These are phyloP conservation scores for Meliscaeva auricollis DNA, from an alignment of 2,888 invertebrate species.

Conservation along the genomic window DNA sequence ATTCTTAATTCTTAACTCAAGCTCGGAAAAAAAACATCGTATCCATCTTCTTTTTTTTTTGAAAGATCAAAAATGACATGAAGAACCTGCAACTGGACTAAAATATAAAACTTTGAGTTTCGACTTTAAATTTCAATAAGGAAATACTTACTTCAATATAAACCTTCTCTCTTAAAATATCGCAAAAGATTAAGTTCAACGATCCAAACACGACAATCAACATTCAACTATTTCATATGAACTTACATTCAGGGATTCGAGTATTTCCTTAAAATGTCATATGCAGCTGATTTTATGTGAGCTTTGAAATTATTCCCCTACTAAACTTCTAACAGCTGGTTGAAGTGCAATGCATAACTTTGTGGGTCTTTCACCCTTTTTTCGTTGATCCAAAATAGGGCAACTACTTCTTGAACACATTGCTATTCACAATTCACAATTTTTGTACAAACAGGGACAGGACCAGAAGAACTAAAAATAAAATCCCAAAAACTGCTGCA, in stretches of 20 bases:
- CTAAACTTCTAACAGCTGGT: constrained; percentile 70
- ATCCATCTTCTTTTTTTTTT: too few relatives aligned
- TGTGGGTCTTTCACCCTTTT: constrained; percentile 54
- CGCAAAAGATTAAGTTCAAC: constrained; percentile 27
- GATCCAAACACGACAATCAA: constrained; percentile 32
- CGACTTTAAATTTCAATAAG: not conserved
- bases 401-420: constrained; percentile 31
- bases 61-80: too few relatives aligned
- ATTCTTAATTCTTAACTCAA: too few relatives aligned
- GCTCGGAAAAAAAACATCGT: too few relatives aligned
- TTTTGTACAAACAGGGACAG: constrained; percentile 30
- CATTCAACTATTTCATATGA: constrained; percentile 39
- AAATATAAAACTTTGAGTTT: not conserved
- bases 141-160: constrained; percentile 6
- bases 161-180: not conserved
- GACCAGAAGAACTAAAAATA: constrained; percentile 1
- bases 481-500: constrained; percentile 46
- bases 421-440: constrained; percentile 43
- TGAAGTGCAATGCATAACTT: constrained; percentile 67
- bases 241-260: constrained; percentile 42
- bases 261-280: constrained; percentile 61
- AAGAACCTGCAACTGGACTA: too few relatives aligned
- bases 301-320: constrained; percentile 63
- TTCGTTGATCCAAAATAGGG: constrained; percentile 39
- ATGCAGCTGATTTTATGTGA: constrained; percentile 65